Evolutionary conservation across 2,113 vertebrate species (phyloP), one percentile per base, ranked within the genome.

Genomic region (Cariama cristata): DNA sequence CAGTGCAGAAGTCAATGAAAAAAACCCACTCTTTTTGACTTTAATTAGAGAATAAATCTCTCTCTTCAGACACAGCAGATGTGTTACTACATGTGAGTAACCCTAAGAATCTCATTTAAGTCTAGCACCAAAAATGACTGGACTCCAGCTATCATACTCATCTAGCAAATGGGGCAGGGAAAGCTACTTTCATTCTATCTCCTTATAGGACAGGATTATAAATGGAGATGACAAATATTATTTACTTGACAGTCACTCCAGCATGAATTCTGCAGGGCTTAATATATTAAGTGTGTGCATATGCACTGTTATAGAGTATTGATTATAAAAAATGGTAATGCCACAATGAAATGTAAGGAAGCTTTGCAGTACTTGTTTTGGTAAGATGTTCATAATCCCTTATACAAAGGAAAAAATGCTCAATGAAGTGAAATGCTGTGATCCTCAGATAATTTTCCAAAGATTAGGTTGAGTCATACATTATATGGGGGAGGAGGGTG

Each of bases 101-200:
- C 22, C 40, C 58, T 69, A 55, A 91, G 21, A 94, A 92, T 72
- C 79, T 92, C 49, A 74, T 79, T 67, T 91, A 71, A 83, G n/a
- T 83, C 32, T 62, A 83, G 45, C 63, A 93, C 56, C 58, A 87
- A 89, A 92, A 79, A 55, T 75, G 30, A 89, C 72, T 68, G 60
- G 75, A 91, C 68, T 90, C n/a, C 14, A 74, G 58, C 21, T 87
- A 86, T 77, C 47, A 71, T 9, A 76, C 14, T 94, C 45, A 60
- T 77, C 42, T 91, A 67, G 42, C 60, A 95, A 97, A 96, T 80
- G 81, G 66, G 88, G 74, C 85, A 94, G 82, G 47, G 58, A 94
- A 86, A 97, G 49, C 60, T 85, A 74, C 60, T 84, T 40, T 68
- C 26, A 62, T 23, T 30, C 18, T 77, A 26, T 44, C 52, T 84